Percentiles rank a stretch among this genome's conserved stretches.
phyloP scores from a whole-genome alignment of 2,797 vertebrate species.

The Argentina silus region DNA sequence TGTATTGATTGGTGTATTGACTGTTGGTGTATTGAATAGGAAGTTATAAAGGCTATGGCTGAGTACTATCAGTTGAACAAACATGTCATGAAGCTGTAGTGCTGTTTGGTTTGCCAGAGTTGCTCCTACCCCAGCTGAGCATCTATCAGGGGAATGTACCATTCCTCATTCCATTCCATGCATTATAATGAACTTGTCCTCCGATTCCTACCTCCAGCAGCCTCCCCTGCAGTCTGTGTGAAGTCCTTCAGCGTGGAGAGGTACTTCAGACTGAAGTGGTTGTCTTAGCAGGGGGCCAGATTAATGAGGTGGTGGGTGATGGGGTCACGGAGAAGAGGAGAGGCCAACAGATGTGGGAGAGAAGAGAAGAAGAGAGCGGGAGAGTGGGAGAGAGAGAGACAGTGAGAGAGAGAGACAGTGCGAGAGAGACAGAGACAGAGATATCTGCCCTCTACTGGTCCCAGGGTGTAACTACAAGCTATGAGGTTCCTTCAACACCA shows the following conservation, averaged over 20 bases:
- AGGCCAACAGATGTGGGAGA: neutral
- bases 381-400: neutral
- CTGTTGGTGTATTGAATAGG: neutral
- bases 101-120: conserved; percentile 1
- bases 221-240: neutral
- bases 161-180: neutral
- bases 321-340: neutral
- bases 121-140: neutral
- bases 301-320: neutral
- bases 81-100: no score
- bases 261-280: conserved; percentile 5
- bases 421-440: neutral
- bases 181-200: no score
- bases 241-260: neutral
- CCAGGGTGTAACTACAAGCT: neutral
- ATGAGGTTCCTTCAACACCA: neutral
- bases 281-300: neutral
- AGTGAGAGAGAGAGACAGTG: neutral
- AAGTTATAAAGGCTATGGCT: neutral
- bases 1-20: neutral
- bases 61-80: no score
- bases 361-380: neutral
- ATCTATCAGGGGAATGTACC: neutral
- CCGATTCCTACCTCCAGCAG: no score
- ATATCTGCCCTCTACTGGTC: neutral